Conservation (phyloP, 2,888 invertebrate species). For the Cephus pygmeus region DNA sequence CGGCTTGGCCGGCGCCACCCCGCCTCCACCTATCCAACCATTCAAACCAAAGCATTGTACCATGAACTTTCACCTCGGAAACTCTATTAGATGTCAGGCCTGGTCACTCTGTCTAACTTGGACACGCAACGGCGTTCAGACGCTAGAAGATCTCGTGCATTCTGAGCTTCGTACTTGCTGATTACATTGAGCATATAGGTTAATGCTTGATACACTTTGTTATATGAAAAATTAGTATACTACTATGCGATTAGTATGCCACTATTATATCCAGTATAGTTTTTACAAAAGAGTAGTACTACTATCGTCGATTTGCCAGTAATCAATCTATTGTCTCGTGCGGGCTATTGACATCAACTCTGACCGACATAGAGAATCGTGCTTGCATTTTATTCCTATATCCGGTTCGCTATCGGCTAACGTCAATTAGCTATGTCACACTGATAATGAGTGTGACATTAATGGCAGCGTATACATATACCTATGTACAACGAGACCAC, state of each 20-base stretch:
- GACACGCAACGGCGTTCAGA: not conserved
- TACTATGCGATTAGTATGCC: not conserved
- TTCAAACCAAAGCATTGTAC: slow-evolving; percentile 52
- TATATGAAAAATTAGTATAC: not conserved
- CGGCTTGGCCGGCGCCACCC: slow-evolving; percentile 72
- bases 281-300: not conserved
- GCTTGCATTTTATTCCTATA: not conserved
- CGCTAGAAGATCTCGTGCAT: not conserved
- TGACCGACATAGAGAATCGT: not conserved
- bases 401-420: not conserved
- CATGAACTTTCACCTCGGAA: not conserved
- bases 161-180: not conserved
- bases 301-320: not conserved
- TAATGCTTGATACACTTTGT: not conserved
- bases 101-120: not conserved
- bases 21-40: slow-evolving; percentile 62
- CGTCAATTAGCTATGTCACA: not conserved
- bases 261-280: not conserved
- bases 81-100: not conserved
- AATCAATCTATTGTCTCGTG: not conserved
- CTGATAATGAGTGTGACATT: not conserved
- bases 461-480: not conserved
- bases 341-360: not conserved
- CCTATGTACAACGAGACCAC: not conserved
- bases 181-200: not conserved